phyloP scores from a whole-genome alignment of 1,140 invertebrate species.

The Drosophila leontia region DNA sequence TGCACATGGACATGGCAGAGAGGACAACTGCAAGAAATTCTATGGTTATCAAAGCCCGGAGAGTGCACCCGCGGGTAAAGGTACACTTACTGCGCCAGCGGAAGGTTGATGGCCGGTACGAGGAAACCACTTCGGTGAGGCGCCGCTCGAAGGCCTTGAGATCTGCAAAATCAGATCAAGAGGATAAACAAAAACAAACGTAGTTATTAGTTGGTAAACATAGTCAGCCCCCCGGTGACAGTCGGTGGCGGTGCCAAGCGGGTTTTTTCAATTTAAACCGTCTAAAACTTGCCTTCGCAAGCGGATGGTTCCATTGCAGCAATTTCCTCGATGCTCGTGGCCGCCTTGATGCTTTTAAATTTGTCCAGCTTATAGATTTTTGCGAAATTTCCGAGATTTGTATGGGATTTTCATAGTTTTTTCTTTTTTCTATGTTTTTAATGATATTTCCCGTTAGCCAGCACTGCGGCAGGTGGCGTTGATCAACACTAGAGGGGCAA shows the following conservation, averaged over 20 bases:
- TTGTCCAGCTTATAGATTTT: conserved; percentile 73
- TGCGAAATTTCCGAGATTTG: conserved; percentile 55
- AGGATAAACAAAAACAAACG: conserved; percentile 38
- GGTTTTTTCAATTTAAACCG: not conserved
- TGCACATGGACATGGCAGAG: conserved; percentile 93
- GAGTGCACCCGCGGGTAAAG: not conserved
- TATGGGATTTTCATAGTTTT: conserved; percentile 71
- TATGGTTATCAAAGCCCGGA: conserved; percentile 19
- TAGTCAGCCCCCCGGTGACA: conserved; percentile 25
- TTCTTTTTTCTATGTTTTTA: conserved; percentile 52
- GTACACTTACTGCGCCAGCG: conserved; percentile 94
- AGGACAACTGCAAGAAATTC: conserved; percentile 89
- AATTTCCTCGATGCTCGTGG: conserved; percentile 78
- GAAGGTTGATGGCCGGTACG: conserved; percentile 94
- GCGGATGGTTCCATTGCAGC: conserved; percentile 81
- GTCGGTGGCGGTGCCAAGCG: not conserved
- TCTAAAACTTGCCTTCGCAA: conserved; percentile 70
- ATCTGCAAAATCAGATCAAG: conserved; percentile 87
- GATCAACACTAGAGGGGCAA: conserved; percentile 8
- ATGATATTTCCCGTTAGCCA: conserved; percentile 31
- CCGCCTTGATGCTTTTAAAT: conserved; percentile 64
- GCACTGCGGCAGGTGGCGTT: conserved; percentile 16
- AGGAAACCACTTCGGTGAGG: conserved; percentile 97
- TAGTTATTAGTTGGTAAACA: conserved; percentile 45
- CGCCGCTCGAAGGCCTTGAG: conserved; percentile 98